Percentiles rank a stretch among this genome's conserved stretches.
Evolutionary conservation across 2,888 invertebrate genomes (phyloP).

Genomic region (Troides helena): DNA sequence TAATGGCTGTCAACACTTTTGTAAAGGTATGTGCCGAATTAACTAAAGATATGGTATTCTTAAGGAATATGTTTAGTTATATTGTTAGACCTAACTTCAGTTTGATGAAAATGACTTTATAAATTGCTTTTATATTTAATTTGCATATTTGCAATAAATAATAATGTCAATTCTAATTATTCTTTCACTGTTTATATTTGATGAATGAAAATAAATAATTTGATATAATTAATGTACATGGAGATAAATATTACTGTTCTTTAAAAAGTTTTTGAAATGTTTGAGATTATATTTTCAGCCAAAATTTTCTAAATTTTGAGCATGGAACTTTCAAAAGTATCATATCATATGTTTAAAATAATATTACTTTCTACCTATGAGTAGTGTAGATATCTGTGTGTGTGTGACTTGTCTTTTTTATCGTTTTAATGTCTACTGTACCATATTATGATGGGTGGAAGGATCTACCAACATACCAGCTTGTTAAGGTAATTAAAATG

Average conservation of each 20-base stretch:
- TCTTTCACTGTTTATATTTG: background rate
- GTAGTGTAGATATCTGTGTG: slow-evolving; percentile 69
- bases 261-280: slow-evolving; percentile 2
- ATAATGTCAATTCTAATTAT: slow-evolving; percentile 1
- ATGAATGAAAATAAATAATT: background rate
- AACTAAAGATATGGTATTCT: background rate
- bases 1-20: slow-evolving; percentile 99
- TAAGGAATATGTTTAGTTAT: slow-evolving; percentile 14
- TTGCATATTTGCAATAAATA: slow-evolving; percentile 34
- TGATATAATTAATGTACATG: background rate
- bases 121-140: slow-evolving; percentile 32
- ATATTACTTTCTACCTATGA: slow-evolving; percentile 34
- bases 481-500: slow-evolving; percentile 80
- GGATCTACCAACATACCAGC: slow-evolving; percentile 84
- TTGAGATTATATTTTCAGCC: slow-evolving; percentile 18
- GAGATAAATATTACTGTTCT: background rate
- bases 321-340: slow-evolving; percentile 38
- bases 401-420: slow-evolving; percentile 79
- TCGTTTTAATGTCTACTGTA: slow-evolving; percentile 77
- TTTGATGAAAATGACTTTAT: slow-evolving; percentile 15
- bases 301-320: slow-evolving; percentile 33
- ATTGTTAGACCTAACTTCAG: slow-evolving; percentile 18
- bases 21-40: slow-evolving; percentile 88
- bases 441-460: slow-evolving; percentile 79
- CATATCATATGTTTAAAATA: slow-evolving; percentile 31